Percentiles rank a stretch among this genome's conserved stretches.
Evolutionary conservation across 2,113 vertebrate species (phyloP).

Genomic region (Arvicanthis niloticus): DNA sequence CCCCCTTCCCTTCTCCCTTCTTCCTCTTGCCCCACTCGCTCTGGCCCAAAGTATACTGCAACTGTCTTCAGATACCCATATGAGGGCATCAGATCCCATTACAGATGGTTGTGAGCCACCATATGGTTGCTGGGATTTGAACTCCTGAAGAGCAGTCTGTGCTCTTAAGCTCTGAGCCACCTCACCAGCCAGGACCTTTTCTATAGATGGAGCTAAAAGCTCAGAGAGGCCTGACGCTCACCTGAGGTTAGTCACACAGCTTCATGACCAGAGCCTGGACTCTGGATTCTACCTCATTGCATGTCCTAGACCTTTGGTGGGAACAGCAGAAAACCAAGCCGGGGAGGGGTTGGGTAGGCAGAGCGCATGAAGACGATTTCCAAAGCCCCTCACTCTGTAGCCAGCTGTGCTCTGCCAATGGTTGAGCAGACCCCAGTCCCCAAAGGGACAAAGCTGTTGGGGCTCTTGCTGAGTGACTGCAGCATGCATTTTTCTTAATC

Average conservation of each 20-base stretch:
- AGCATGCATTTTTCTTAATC: conserved; percentile 92
- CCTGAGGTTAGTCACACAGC: neutral
- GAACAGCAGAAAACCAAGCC: neutral
- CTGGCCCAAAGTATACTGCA: too few relatives aligned
- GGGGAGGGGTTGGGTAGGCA: too few relatives aligned
- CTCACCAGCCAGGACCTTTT: neutral
- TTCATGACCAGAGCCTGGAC: neutral
- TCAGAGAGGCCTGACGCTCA: neutral
- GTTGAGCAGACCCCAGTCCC: conserved; percentile 67
- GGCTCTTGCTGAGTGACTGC: conserved; percentile 86
- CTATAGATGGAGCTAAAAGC: neutral
- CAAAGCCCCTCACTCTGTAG: neutral
- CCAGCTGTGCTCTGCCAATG: conserved; percentile 10
- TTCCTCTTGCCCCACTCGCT: too few relatives aligned
- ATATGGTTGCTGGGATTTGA: too few relatives aligned
- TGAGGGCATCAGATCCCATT: too few relatives aligned
- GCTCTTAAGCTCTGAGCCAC: too few relatives aligned
- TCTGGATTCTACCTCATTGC: neutral
- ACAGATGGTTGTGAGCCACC: too few relatives aligned
- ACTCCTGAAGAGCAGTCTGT: too few relatives aligned
- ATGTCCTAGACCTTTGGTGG: neutral
- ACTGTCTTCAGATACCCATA: too few relatives aligned
- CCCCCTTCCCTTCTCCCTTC: too few relatives aligned
- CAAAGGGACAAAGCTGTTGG: conserved; percentile 71
- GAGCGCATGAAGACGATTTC: neutral